Conservation (phyloP, 2,113 vertebrate genomes). For the Eulemur rufifrons region DNA sequence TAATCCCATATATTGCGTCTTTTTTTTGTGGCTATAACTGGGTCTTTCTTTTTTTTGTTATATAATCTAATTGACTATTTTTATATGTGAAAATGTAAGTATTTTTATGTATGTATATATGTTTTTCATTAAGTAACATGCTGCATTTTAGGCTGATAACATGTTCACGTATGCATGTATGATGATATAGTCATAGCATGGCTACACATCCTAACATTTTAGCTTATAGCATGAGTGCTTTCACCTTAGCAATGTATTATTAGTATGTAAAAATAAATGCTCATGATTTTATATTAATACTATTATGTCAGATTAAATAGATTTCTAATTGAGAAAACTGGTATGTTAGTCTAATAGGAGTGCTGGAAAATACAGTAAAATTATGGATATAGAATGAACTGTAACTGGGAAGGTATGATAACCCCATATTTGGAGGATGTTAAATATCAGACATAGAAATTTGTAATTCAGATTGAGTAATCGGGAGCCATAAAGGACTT, state of each 20-base stretch:
- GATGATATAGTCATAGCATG: neutral
- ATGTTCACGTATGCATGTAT: neutral
- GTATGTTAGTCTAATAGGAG: neutral
- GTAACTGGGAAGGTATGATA: neutral
- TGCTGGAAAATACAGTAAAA: slow-evolving; percentile 13
- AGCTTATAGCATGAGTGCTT: neutral
- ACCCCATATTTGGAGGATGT: neutral
- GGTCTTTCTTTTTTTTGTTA: neutral
- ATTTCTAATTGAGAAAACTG: neutral
- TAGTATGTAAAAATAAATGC: slow-evolving; percentile 23
- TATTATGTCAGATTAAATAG: slow-evolving; percentile 25
- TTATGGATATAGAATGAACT: neutral
- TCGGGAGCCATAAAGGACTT: slow-evolving; percentile 2
- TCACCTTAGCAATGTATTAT: neutral
- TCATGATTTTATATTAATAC: slow-evolving; percentile 15
- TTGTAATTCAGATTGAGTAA: neutral
- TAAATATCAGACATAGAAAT: slow-evolving; percentile 21
- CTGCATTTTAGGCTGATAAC: neutral
- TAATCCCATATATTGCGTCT: neutral
- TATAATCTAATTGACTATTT: neutral
- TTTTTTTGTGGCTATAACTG: neutral
- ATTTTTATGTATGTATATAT: neutral
- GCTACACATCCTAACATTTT: neutral
- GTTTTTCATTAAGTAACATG: neutral
- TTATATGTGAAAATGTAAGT: neutral